Base-by-base conservation (phyloP, 2,797 vertebrate species). In the Labroides dimidiatus region DNA sequence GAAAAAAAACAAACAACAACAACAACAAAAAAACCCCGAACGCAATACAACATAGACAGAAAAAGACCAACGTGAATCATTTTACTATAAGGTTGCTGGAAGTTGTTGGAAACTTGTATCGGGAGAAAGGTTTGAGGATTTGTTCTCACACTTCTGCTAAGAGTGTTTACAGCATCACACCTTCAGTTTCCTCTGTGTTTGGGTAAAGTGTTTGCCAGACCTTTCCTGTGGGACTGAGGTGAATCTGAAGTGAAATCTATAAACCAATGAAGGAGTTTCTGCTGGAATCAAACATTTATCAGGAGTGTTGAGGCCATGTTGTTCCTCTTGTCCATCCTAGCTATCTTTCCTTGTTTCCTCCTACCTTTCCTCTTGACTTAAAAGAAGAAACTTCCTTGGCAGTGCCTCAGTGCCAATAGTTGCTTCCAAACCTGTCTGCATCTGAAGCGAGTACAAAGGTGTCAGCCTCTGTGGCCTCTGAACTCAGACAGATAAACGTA, bases 401-500 rank as follows among this genome's bases (percentile, higher is more conserved):
- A 51, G 2, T 0, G 39, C 66, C 71, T 84, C 67, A 6, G 41
- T n/a, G n/a, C n/a, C n/a, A n/a, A n/a, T n/a, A n/a, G n/a, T 78
- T 44, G 53, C 69, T 65, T 79, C 72, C 57, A 72, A 78, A 77
- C 16, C n/a, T 0, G 12, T 6, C 27, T 23, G 62, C 70, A 59
- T 72, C 51, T 62, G 52, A 30, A 23, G 53, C 10, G 14, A 49
- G 42, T 15, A 11, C 9, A 19, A 51, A 17, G 71, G 49, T 24
- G 45, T 36, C n/a, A 17, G 64, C 44, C 58, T 47, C 53, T 4
- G 0, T 42, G 65, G 67, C 73, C 62, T 57, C 45, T 75, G 68
- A 78, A 81, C 77, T 69, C 44, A 13, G 64, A 62, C 71, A 58
- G 78, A 75, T 78, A 76, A 81, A 82, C 49, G 48, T 75, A 75